A percentile compares a stretch with the other conserved stretches of the same genome.
phyloP scores from a whole-genome alignment of 2,888 invertebrate genomes.

The Thymelicus lineola region DNA sequence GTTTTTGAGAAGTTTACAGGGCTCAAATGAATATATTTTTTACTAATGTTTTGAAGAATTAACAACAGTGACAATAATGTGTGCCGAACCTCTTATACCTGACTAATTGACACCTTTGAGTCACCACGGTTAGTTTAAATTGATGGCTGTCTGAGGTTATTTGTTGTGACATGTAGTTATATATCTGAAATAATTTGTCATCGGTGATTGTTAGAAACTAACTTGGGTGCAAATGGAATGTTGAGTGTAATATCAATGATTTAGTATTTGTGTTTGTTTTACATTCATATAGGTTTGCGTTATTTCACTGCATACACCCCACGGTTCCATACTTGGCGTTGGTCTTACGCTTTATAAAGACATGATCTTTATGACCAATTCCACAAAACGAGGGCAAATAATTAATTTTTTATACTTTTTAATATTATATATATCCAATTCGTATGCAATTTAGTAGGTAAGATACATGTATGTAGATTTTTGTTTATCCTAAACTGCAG shows the following conservation, averaged over 20 bases:
- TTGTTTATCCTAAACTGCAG: not conserved
- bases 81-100: slow-evolving; percentile 80
- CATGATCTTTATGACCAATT: slow-evolving; percentile 41
- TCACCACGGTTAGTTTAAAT: slow-evolving; percentile 82
- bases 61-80: slow-evolving; percentile 81
- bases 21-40: slow-evolving; percentile 76
- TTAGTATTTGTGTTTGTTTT: not conserved
- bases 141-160: slow-evolving; percentile 80
- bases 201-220: slow-evolving; percentile 53
- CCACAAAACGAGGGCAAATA: not conserved
- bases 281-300: slow-evolving; percentile 3
- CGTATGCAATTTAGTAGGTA: not conserved
- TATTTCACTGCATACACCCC: slow-evolving; percentile 43
- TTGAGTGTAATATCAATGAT: slow-evolving; percentile 2
- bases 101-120: slow-evolving; percentile 74
- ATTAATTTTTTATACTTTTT: not conserved
- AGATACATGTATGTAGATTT: not conserved
- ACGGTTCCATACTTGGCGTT: slow-evolving; percentile 66
- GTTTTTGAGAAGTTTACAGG: slow-evolving; percentile 67
- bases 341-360: slow-evolving; percentile 60
- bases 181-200: slow-evolving; percentile 65
- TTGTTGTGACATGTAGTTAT: slow-evolving; percentile 79
- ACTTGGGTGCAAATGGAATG: slow-evolving; percentile 2
- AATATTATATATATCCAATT: not conserved
- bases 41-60: slow-evolving; percentile 68